Percentiles rank a stretch among this genome's conserved stretches.
Evolutionary conservation across 2,888 invertebrate species (phyloP).

Genomic region (Eutolmus rufibarbis): DNA sequence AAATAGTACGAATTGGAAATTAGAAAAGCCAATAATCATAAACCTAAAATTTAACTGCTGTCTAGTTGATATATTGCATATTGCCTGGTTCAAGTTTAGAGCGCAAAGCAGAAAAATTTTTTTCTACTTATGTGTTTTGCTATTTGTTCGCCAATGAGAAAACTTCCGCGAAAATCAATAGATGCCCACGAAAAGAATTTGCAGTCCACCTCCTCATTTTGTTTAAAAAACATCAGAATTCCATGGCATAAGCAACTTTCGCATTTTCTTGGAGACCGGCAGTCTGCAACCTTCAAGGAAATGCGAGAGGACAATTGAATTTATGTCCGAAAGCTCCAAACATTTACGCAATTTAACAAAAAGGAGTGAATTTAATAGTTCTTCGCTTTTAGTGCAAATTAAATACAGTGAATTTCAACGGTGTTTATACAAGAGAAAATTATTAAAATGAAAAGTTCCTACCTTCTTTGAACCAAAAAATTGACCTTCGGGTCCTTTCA

Average conservation of each 20-base stretch:
- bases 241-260: not conserved
- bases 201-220: not conserved
- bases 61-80: not conserved
- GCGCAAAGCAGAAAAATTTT: not conserved
- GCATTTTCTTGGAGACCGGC: not conserved
- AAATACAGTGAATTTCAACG: too few species aligned
- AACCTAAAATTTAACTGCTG: not conserved
- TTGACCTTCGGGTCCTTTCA: too few species aligned
- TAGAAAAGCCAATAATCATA: not conserved
- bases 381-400: not conserved
- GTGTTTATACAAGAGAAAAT: not conserved
- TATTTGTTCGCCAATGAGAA: not conserved
- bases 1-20: not conserved
- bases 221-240: not conserved
- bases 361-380: not conserved
- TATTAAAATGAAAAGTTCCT: not conserved
- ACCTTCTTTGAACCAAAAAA: not conserved
- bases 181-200: not conserved
- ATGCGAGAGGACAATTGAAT: not conserved
- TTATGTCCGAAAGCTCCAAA: not conserved
- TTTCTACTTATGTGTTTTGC: not conserved
- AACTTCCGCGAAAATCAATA: not conserved
- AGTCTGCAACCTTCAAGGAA: not conserved
- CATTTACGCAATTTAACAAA: not conserved
- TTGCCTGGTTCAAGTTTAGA: not conserved